These are phyloP conservation scores for Lepisosteus oculatus DNA, from an alignment of 2,113 vertebrate genomes.

Conservation along the genomic window DNA sequence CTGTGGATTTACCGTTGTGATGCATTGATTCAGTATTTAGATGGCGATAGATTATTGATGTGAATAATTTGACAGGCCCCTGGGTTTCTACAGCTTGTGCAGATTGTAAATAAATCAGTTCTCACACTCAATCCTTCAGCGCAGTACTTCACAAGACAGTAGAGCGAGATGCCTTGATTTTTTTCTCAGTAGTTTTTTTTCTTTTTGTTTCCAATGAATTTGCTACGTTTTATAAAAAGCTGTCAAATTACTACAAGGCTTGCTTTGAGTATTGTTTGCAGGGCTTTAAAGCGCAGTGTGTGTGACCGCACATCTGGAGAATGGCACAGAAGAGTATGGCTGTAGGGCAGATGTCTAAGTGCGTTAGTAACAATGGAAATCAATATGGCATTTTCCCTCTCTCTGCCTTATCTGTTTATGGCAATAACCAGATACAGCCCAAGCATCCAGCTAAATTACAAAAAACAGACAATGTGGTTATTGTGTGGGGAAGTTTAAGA, in stretches of 20 bases:
- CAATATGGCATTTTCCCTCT: constrained; percentile 28
- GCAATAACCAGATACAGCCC: constrained; percentile 7
- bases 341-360: neutral
- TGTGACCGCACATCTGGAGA: neutral
- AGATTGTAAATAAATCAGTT: constrained; percentile 22
- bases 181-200: neutral
- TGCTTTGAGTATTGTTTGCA: neutral
- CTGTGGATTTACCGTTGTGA: constrained; percentile 20
- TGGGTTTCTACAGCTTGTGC: constrained; percentile 2
- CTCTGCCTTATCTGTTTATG: constrained; percentile 21
- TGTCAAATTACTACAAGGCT: neutral
- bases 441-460: constrained; percentile 26
- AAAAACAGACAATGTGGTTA: constrained; percentile 18
- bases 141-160: neutral
- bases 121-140: neutral
- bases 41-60: constrained; percentile 31
- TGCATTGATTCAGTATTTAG: constrained; percentile 25
- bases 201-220: neutral
- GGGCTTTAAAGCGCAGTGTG: neutral
- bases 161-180: neutral
- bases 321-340: neutral
- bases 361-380: constrained; percentile 37
- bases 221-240: neutral
- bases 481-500: neutral
- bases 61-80: constrained; percentile 22